Percentiles rank a stretch among this genome's conserved stretches.
Conservation (phyloP, 1,140 invertebrate genomes). For the Sesamia nonagrioides region DNA sequence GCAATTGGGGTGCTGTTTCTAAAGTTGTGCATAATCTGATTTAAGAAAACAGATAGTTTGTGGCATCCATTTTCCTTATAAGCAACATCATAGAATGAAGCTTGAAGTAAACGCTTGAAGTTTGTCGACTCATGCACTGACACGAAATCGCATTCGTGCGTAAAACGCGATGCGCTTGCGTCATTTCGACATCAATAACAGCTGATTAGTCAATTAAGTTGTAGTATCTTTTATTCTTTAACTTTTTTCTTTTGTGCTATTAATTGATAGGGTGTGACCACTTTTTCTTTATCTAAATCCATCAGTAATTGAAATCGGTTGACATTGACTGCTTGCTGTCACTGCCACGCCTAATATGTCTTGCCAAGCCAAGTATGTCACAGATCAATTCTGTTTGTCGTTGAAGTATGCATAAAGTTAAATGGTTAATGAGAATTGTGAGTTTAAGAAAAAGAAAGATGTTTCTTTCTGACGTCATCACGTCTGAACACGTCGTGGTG, state of each 20-base stretch:
- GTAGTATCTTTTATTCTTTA: not conserved
- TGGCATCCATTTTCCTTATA: not conserved
- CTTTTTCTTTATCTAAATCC: slow-evolving; percentile 20
- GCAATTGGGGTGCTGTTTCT: too few species aligned
- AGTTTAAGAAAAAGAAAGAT: too few species aligned
- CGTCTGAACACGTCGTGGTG: too few species aligned
- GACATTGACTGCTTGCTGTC: not conserved
- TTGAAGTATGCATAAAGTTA: not conserved
- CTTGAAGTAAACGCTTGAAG: not conserved
- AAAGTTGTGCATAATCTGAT: not conserved
- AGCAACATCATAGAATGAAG: not conserved
- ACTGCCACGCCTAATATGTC: not conserved
- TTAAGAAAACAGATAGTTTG: too few species aligned
- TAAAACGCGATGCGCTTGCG: slow-evolving; percentile 38
- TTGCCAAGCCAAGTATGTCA: not conserved
- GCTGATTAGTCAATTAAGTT: slow-evolving; percentile 39
- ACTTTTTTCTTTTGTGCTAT: not conserved
- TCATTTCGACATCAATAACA: slow-evolving; percentile 42
- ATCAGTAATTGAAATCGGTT: slow-evolving; percentile 10
- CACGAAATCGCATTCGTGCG: slow-evolving; percentile 48
- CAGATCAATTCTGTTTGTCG: not conserved
- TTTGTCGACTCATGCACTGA: slow-evolving; percentile 32
- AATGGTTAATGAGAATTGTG: too few species aligned
- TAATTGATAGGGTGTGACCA: slow-evolving; percentile 2
- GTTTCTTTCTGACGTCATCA: too few species aligned